Conservation (phyloP, 2,797 vertebrate species). For the Pseudocheirus occidentalis region DNA sequence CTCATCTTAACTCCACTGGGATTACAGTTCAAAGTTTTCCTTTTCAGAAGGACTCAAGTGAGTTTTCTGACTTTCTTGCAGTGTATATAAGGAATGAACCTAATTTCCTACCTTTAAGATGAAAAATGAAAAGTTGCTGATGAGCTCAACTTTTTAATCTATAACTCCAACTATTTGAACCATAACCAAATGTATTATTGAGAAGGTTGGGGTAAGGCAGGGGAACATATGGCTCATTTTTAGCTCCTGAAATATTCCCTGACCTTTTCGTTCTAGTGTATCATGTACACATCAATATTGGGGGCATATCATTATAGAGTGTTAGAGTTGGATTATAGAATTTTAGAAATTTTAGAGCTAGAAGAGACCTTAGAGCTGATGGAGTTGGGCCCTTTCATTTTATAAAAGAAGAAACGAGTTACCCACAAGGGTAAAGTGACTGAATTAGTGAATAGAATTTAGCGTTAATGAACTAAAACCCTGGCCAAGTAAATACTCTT, state of each 20-base stretch:
- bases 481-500: not conserved
- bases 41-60: conserved; percentile 39
- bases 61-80: not conserved
- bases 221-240: not conserved
- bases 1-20: conserved; percentile 25
- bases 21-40: not conserved
- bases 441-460: not conserved
- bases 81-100: fast-evolving
- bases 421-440: not conserved
- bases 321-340: not conserved
- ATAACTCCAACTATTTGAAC: not conserved
- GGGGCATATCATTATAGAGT: not conserved
- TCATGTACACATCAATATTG: not conserved
- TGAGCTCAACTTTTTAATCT: not conserved
- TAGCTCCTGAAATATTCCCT: not conserved
- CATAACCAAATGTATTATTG: not conserved
- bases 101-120: not conserved
- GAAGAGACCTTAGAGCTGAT: not conserved
- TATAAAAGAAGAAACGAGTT: not conserved
- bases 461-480: not conserved
- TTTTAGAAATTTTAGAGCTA: not conserved
- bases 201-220: not conserved
- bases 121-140: not conserved
- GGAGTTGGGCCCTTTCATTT: not conserved
- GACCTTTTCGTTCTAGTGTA: not conserved